Conservation (phyloP, 2,113 vertebrate genomes). For the Loxodonta africana region DNA sequence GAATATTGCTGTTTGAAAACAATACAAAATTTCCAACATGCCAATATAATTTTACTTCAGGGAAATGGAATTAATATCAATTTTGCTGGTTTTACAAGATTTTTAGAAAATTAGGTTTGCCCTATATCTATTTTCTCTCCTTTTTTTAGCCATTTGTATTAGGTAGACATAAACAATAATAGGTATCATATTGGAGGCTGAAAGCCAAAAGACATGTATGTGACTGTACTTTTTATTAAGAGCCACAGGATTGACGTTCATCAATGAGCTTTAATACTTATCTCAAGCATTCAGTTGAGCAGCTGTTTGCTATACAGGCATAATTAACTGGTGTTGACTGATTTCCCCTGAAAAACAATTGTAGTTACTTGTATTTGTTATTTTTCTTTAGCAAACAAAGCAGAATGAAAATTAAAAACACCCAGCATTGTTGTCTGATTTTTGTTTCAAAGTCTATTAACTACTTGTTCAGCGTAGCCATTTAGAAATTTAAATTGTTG, state of each 20-base stretch:
- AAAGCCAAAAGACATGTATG: neutral
- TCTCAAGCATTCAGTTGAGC: neutral
- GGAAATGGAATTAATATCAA: neutral
- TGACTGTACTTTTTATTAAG: neutral
- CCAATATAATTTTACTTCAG: conserved; percentile 43
- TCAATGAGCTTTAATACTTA: neutral
- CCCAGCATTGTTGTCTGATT: neutral
- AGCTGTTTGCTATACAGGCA: neutral
- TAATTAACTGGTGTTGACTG: conserved; percentile 1
- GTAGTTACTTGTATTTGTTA: conserved; percentile 8
- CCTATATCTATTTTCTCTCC: neutral
- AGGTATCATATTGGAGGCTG: neutral
- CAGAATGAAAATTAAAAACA: conserved; percentile 52
- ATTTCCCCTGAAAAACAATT: neutral
- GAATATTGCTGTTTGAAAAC: conserved; percentile 19
- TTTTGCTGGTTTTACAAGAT: neutral
- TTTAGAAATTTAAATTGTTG: conserved; percentile 35
- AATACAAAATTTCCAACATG: conserved; percentile 24
- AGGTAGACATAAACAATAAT: neutral
- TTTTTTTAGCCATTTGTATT: neutral
- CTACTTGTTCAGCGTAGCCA: neutral
- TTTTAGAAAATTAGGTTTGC: conserved; percentile 19
- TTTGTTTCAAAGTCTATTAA: conserved; percentile 27
- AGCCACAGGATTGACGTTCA: conserved; percentile 3
- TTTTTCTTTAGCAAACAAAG: conserved; percentile 51